phyloP scores from a whole-genome alignment of 2,888 invertebrate genomes.

The Pherbina coryleti region DNA sequence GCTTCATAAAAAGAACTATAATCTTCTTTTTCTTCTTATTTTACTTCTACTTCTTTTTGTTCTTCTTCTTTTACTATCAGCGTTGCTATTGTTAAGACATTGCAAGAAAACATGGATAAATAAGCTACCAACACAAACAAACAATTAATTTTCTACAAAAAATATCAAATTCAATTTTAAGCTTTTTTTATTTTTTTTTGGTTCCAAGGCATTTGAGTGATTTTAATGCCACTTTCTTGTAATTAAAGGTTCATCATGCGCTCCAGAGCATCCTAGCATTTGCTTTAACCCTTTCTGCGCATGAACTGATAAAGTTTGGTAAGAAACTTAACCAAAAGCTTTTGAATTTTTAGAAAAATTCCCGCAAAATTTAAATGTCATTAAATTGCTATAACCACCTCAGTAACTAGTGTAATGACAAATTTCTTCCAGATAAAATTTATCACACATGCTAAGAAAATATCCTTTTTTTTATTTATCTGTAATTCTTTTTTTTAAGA shows the following conservation, averaged over 20 bases:
- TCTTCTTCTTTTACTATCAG: not conserved
- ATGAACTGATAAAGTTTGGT: not conserved
- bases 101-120: not conserved
- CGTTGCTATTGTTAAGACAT: not conserved
- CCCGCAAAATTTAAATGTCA: too few relatives aligned
- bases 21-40: not conserved
- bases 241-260: slow-evolving; percentile 11
- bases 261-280: not conserved
- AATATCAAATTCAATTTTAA: not conserved
- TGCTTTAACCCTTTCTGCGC: not conserved
- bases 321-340: not conserved
- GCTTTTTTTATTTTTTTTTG: not conserved
- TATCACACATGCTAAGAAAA: too few relatives aligned
- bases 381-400: too few relatives aligned
- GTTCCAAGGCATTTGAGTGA: not conserved
- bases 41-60: not conserved
- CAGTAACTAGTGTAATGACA: too few relatives aligned
- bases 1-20: not conserved
- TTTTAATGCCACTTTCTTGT: not conserved
- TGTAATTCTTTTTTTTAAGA: too few relatives aligned
- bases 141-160: too few relatives aligned
- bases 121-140: too few relatives aligned
- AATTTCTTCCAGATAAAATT: too few relatives aligned
- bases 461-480: too few relatives aligned
- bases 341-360: not conserved